Base-by-base conservation (phyloP, 2,888 invertebrate genomes). In the Pecten maximus region DNA sequence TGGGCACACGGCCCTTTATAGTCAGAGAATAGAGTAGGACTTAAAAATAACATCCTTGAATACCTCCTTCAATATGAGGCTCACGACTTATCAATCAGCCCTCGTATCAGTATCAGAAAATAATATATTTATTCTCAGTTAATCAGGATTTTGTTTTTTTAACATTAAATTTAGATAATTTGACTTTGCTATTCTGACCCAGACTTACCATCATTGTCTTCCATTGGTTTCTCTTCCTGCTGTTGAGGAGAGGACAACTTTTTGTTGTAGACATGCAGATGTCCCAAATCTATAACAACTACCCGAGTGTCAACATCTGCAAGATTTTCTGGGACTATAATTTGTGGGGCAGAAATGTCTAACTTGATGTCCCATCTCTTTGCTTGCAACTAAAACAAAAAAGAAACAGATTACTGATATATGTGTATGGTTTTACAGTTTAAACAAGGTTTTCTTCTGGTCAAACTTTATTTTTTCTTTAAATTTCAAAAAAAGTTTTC, bases 331-430 rank as follows among this genome's bases (percentile, higher is more conserved):
- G 98, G 98, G 93, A 99, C 97, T 94, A 99, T 98, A 93, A 99
- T 98, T 96, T 99, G 98, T 0, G 99, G 99, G 1, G 99, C 99
- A 6, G 98, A 98, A 93, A 99, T 98, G 97, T 99, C 98, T 94
- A 99, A 97, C 96, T 98, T 98, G 92, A 99, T 97, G 93, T 98
- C 98, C 99, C 99, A 99, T 28, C 96, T 95, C 90, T 95, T 96
- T 28, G 95, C 93, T 91, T 94, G 94, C 16, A 93, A 92, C 95
- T 95, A 90, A 10, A 92, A 91, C 23, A 28, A 40, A 40, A 88
- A 16, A 90, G 40, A 40, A 60, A 54, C 19, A 35, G 15, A 28
- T 87, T 28, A 88, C 40, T 48, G 3, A n/a, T n/a, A n/a, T n/a
- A n/a, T n/a, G n/a, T n/a, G n/a, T n/a, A n/a, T n/a, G n/a, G n/a